Evolutionary conservation across 2,888 invertebrate genomes (phyloP), one percentile per base, ranked within the genome.

Genomic region (Amitus sp.): DNA sequence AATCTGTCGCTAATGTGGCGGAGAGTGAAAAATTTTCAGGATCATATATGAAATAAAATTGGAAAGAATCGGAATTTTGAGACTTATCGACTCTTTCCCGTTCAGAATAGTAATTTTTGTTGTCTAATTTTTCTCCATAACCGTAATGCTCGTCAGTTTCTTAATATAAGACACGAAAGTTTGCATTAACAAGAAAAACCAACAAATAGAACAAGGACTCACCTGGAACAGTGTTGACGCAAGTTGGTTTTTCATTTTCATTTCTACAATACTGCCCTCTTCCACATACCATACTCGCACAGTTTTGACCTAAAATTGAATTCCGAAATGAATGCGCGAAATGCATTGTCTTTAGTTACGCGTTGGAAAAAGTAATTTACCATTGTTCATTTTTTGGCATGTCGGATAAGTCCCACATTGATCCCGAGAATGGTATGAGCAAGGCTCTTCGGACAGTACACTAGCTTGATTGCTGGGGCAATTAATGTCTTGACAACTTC

Each of bases 401-500:
- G 89, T 90, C 20, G 90, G 90, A 77, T 89, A 90, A 42, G 84
- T 85, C 53, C 90, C 90, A 66, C 90, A 90, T 64, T 84, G 55
- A 15, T 37, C 13, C 1, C 2, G 13, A 66, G 87, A 86, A 12
- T 87, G 87, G 69, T 85, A 86, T 10, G 85, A 83, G 78, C 93
- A 93, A 1, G 90, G 89, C 70, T 92, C 91, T 73, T 89, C 88
- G 1, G 86, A 87, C 76, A 90, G 85, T 54, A 91, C 87, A 81
- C 93, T 93, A 58, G 87, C 86, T 82, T 93, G 87, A 73, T 84
- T 89, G 75, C 87, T 88, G 51, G 87, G 83, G 74, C 93, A 93
- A 47, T 92, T 92, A 72, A 93, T 93, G 76, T 93, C 93, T 73
- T 86, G 87, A 80, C 93, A 93, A 17, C 87, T 85, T 68, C 92